Evolutionary conservation across 2,888 invertebrate species (phyloP).

Genomic region (Sphecodes monilicornis): DNA sequence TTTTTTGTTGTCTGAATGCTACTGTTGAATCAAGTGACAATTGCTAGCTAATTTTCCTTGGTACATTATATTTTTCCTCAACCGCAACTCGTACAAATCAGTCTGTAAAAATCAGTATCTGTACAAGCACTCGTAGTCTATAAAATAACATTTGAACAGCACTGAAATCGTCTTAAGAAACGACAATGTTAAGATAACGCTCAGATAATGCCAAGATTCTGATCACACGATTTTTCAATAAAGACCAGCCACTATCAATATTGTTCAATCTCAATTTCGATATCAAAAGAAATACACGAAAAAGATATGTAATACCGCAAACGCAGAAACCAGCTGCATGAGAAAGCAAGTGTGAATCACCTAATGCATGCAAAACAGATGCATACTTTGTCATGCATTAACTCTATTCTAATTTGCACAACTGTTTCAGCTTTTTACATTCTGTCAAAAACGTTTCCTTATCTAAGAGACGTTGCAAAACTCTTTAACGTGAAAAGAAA

Average conservation of each 20-base stretch:
- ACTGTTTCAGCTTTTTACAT: background rate
- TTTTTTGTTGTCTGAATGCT: background rate
- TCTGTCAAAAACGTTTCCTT: background rate
- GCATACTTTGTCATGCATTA: background rate
- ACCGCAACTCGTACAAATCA: background rate
- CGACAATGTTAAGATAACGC: background rate
- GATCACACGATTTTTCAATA: background rate
- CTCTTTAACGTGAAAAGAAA: background rate
- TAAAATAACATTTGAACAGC: background rate
- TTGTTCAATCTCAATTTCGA: background rate
- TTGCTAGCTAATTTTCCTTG: background rate
- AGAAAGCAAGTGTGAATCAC: background rate
- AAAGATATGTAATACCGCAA: background rate
- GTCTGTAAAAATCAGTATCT: background rate
- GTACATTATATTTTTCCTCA: background rate
- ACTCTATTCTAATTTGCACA: background rate
- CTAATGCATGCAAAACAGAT: background rate
- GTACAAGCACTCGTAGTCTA: background rate
- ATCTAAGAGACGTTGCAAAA: background rate
- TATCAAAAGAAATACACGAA: background rate
- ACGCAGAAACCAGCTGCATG: background rate
- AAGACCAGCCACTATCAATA: background rate
- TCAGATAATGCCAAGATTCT: background rate
- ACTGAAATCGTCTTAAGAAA: background rate
- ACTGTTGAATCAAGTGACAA: slow-evolving; percentile 1